Evolutionary conservation across 2,888 invertebrate species (phyloP), one percentile per base, ranked within the genome.

Genomic region (Perizoma flavofasciatum): DNA sequence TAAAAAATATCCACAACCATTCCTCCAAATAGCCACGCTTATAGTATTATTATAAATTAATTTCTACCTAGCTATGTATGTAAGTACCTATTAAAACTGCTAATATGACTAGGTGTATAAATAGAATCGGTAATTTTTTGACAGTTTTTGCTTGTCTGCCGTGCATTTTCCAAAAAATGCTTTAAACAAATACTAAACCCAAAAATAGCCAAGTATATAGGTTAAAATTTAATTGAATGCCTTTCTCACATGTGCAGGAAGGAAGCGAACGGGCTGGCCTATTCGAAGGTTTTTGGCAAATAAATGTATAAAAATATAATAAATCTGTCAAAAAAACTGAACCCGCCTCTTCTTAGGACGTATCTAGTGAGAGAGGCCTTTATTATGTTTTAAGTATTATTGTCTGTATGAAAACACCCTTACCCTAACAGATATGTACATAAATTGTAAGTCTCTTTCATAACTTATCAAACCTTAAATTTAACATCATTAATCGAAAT

Each of bases 361-460:
- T 22, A 22, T 22, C 33, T 44, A 34, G 39, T 41, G 52, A 11
- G 35, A 56, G 44, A 53, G 40, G 41, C 37, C 39, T 46, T 40
- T 35, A 11, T 5, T 43, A 11, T n/a, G n/a, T 48, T 49, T 11
- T 32, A 10, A 11, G 32, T 66, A 70, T 65, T 52, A 63, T 68
- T 74, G 71, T 76, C 73, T 70, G 68, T 65, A 73, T 74, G 63
- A 74, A 80, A 53, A 83, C 82, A 74, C 72, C 73, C 89, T 89
- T 89, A 91, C 63, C 81, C 91, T 91, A 91, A 78, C 79, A 90
- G 88, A 90, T 91, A 92, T 92, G 88, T 91, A 91, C 92, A 91
- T 78, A 87, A 84, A 83, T 85, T 86, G 84, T 83, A 88, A 89
- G 90, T 91, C 89, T 88, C 88, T 82, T 88, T 74, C 7, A 83